These are phyloP conservation scores for Sarcophaga carnaria DNA, from an alignment of 2,888 invertebrate genomes.

Conservation along the genomic window DNA sequence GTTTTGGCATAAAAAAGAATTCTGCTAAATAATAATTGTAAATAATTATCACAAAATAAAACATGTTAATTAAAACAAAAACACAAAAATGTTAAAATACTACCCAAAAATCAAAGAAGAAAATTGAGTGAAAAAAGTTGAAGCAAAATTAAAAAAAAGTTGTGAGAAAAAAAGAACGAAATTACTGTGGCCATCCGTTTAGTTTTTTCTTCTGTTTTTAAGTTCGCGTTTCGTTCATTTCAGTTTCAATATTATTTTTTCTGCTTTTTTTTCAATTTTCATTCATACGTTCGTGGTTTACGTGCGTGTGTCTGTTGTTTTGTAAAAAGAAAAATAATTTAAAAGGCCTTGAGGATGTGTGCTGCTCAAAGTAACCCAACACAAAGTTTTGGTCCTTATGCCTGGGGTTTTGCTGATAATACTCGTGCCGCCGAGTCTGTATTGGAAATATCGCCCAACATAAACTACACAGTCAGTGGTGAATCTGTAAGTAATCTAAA, in stretches of 20 bases:
- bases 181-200: constrained; percentile 73
- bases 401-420: constrained; percentile 82
- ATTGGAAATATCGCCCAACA: constrained; percentile 82
- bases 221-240: constrained; percentile 57
- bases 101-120: background rate
- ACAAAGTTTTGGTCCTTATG: constrained; percentile 81
- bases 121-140: constrained; percentile 40
- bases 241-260: constrained; percentile 33
- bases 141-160: constrained; percentile 43
- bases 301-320: constrained; percentile 61
- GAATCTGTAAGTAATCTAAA: constrained; percentile 80
- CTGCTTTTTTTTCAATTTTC: constrained; percentile 47
- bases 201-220: constrained; percentile 52
- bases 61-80: constrained; percentile 41
- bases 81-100: constrained; percentile 39
- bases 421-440: constrained; percentile 82
- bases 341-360: constrained; percentile 77
- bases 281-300: constrained; percentile 57
- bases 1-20: constrained; percentile 50
- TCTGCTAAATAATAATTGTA: constrained; percentile 9
- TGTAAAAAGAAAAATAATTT: constrained; percentile 17
- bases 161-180: constrained; percentile 73
- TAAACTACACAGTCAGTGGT: constrained; percentile 82
- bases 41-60: constrained; percentile 39
- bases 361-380: constrained; percentile 82